Base-by-base conservation (phyloP, 2,113 vertebrate genomes). In the Boulengeromyrus knoepffleri region DNA sequence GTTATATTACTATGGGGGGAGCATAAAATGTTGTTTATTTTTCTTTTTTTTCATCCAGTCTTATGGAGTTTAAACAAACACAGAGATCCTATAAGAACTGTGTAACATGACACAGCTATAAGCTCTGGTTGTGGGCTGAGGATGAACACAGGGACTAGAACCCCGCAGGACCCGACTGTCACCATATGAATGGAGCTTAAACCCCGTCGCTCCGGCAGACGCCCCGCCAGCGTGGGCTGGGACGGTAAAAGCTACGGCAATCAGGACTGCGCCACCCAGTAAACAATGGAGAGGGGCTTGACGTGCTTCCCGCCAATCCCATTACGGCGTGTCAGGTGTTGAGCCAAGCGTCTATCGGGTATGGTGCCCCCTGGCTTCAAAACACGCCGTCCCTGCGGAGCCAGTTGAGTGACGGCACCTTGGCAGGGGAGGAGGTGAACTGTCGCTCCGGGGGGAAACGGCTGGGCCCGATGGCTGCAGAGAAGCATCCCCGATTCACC, bases 51-150 rank as follows among this genome's bases (percentile, higher is more conserved):
- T 49, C 46, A 52, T 7, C n/a, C 27, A 5, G n/a, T 24, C n/a
- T 1, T 52, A 15, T 24, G 19, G 42, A 10, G 39, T 9, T 10
- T 45, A 85, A 85, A 85, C 45, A 85, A 85, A 85, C 27, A 89
- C 36, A n/a, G 58, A 62, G 89, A 3, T n/a, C 89, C 92, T 90
- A 46, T 77, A 88, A 36, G 24, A 90, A 58, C 66, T 70, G 88
- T 85, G n/a, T 7, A 19, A 45, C 66, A 88, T 80, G 56, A 62
- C 84, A 58, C 86, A 45, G 36, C 83, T 46, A 47, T 45, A 85
- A 12, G 10, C 62, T 19, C 1, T 42, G 74, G 74, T 42, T 74
- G 31, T 36, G 56, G 66, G 66, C 12, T 74, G 27, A 3, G 27
- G 27, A 27, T 31, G 12, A 74, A 36, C 53, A 56, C 53, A 21